Percentiles rank a stretch among this genome's conserved stretches.
phyloP scores from a whole-genome alignment of 2,888 invertebrate genomes.

The Anthoptus insignis region DNA sequence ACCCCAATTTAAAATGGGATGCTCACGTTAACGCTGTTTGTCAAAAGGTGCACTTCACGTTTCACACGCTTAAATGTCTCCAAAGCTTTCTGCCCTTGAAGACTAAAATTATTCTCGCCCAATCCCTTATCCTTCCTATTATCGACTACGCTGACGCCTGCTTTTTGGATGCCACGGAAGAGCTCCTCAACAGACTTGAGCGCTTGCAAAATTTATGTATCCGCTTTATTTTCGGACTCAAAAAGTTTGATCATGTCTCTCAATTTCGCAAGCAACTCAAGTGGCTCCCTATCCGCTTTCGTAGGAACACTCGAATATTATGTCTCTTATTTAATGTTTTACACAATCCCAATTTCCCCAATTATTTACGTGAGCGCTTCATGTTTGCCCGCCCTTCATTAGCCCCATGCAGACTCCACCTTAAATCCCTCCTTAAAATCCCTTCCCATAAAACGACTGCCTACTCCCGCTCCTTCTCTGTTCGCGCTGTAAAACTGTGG shows the following conservation, averaged over 20 bases:
- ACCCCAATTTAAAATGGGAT: too few relatives aligned
- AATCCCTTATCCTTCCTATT: background rate
- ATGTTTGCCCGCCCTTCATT: background rate
- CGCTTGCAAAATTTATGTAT: constrained; percentile 22
- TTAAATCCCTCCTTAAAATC: background rate
- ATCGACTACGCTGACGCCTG: constrained; percentile 18
- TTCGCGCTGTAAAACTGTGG: background rate
- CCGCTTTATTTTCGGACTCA: constrained; percentile 3
- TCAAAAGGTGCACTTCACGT: too few relatives aligned
- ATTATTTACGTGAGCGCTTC: background rate
- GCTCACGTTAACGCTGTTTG: too few relatives aligned
- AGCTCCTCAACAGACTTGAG: constrained; percentile 10
- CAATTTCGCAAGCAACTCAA: constrained; percentile 11
- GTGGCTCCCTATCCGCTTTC: constrained; percentile 26
- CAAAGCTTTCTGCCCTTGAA: background rate
- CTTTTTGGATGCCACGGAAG: constrained; percentile 19
- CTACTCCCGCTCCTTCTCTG: background rate
- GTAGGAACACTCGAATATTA: constrained; percentile 5
- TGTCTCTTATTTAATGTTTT: constrained; percentile 7
- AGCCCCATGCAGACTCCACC: constrained; percentile 33
- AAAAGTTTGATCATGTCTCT: constrained; percentile 8
- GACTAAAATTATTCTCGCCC: background rate
- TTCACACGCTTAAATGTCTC: too few relatives aligned
- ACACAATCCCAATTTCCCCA: constrained; percentile 7
- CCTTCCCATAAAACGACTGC: background rate